Base-by-base conservation (phyloP, 2,113 vertebrate genomes). In the Pardalotus punctatus region DNA sequence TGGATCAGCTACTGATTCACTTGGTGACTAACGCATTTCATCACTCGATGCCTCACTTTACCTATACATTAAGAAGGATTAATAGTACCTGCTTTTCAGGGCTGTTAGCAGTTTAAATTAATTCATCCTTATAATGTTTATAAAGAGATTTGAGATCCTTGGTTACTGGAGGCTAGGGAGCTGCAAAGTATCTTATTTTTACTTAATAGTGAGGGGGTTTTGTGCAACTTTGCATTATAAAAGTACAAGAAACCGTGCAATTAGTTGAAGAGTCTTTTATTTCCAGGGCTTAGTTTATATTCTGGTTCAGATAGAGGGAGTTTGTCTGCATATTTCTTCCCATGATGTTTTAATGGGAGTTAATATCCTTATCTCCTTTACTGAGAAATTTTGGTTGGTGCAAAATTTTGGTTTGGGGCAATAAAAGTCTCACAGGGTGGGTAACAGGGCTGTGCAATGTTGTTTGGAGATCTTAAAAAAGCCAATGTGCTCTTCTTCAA, bases 31-130 rank as follows among this genome's bases (percentile, higher is more conserved):
- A 93, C 36, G 81, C 42, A 93, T 97, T 96, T 97, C 93, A 94
- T 95, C 88, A 95, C 90, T 90, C 13, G 5, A 67, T 95, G 88
- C 90, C 88, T 96, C 86, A 88, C 80, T 96, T 96, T 96, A 96
- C 93, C 93, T 94, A 69, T 94, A 96, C 80, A 92, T 97, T 96
- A 96, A 95, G 90, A 83, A 90, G 94, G 94, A 95, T 97, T 97
- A 96, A 95, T 88, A 72, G 69, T 94, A 96, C 92, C 82, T 91
- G 77, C 72, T 88, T 96, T 96, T 94, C 88, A 93, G 65, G 85
- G 79, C 71, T 94, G 88, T 86, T 96, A 88, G 82, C 70, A 83
- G 90, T 51, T 48, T 86, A 87, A 95, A 94, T 95, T 86, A 95
- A 93, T 94, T 96, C 72, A 81, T 92, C 73, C 86, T 95, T 95